Evolutionary conservation across 2,888 invertebrate genomes (phyloP), one percentile per base, ranked within the genome.

Genomic region (Iphiclides podalirius): DNA sequence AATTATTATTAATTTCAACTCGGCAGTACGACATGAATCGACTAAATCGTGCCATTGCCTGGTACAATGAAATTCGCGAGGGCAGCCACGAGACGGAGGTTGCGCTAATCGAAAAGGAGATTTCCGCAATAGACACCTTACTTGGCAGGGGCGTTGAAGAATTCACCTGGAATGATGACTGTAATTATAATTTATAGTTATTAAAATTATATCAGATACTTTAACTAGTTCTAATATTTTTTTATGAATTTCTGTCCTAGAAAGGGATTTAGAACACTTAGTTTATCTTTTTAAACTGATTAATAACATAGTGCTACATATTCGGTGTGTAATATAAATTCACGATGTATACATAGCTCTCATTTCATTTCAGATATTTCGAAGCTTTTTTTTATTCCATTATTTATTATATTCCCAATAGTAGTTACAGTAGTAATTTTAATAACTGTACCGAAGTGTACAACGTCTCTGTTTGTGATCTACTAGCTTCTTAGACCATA

Each of bases 51-150:
- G 91, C 93, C n/a, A 90, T 92, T 3, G 89, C 92, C 37, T 93
- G 96, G 94, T 97, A 97, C 77, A 98, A 98, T 71, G 92, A 93
- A 55, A 92, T 97, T 35, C 90, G 93, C 40, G 90, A 88, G 14
- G 90, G 92, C n/a, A 93, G 95, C 16, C 92, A 94, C 38, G 90
- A 91, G 45, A 94, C 94, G 0, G 98, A 98, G 78, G 93, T 92
- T 52, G 91, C 92, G 13, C 90, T 98, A 28, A 92, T 98, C 47
- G 89, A 92, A 59, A 90, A 92, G 44, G 96, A 97, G 76, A 90
- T 98, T 53, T 86, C 90, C 1, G 89, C 90, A n/a, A 93, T 97
- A 44, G 95, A 97, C 70, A 64, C 75, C 1, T 79, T 93, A 43
- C 89, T 98, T 52, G 88, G 92, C 38, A 87, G 92, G 6, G 93